Evolutionary conservation across 2,888 invertebrate genomes (phyloP), one percentile per base, ranked within the genome.

Genomic region (Eupelmus urozonus): DNA sequence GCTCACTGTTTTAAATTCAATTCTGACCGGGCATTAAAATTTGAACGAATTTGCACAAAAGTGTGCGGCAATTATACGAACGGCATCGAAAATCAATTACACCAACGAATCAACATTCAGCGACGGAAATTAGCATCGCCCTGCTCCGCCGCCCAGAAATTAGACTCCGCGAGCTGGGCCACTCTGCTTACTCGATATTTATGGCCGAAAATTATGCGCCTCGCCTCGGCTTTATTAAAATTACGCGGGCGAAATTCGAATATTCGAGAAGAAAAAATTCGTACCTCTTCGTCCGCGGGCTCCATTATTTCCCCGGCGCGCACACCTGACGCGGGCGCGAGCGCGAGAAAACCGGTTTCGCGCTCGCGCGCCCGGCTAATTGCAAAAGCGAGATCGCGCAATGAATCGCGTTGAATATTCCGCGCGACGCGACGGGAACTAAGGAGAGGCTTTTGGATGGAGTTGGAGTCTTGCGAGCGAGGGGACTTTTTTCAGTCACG

Each of bases 341-440:
- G n/a, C n/a, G n/a, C n/a, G n/a, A n/a, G n/a, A n/a, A 4, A 70
- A 70, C 76, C 70, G 51, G 70, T 70, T 65, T 65, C 1, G 4
- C 11, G 20, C 20, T 34, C 34, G 18, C 9, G 23, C 42, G 34
- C 9, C 9, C 5, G 42, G 1, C 9, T 76, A 59, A 76, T 76
- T 70, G 57, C 70, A 25, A 29, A 75, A 25, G 63, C 25, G 45
- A 27, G 25, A 73, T 73, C 40, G 73, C 63, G 49, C 57, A 62
- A 73, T 67, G 67, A 73, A 63, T 67, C 67, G 69, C 45, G 34
- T 67, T 67, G 57, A 72, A 73, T 73, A 78, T 73, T 62, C 29
- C 13, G 16, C 66, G 27, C 5, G 9, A 34, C 9, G 9, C 55
- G 42, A 25, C 53, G 29, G 13, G 20, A 53, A 66, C 34, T 20